Evolutionary conservation across 2,888 invertebrate species (phyloP), one percentile per base, ranked within the genome.

Genomic region (Octodonta nipae): DNA sequence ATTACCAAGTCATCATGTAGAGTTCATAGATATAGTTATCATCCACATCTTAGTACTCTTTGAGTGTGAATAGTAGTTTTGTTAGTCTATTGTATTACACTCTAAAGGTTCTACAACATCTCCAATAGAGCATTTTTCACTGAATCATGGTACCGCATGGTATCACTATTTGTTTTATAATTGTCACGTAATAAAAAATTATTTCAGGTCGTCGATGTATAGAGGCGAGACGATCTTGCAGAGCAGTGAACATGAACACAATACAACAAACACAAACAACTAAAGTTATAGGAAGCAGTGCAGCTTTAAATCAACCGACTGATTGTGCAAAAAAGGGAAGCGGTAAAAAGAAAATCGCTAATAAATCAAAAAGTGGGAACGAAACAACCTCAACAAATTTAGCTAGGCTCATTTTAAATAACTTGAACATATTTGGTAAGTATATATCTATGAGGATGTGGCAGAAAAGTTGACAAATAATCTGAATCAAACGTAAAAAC

Each of bases 401-500:
- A 26, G 81, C 80, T 2, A 65, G 83, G 16, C 80, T 83, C 49
- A 82, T 86, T 51, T 63, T 85, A 39, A 82, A 78, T 55, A 84
- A 82, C 56, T 64, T 83, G 20, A 84, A 85, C 54, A 85, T 86
- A 58, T 86, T 86, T 52, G 71, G 79, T 68, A 55, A 65, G 67
- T 30, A n/a, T n/a, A n/a, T n/a, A n/a, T n/a, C n/a, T n/a, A n/a
- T n/a, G n/a, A n/a, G 4, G 22, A 22, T 11, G 22, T 3, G 22
- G 22, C 22, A 11, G 22, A 22, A 22, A n/a, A n/a, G n/a, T n/a
- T n/a, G n/a, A n/a, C n/a, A n/a, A n/a, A n/a, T n/a, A n/a, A n/a
- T n/a, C n/a, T n/a, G n/a, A n/a, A n/a, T n/a, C n/a, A n/a, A n/a
- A n/a, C n/a, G n/a, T n/a, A n/a, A n/a, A n/a, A n/a, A n/a, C n/a